Evolutionary conservation across 2,797 vertebrate species (phyloP), one percentile per base, ranked within the genome.

Genomic region (Pseudochirops cupreus): DNA sequence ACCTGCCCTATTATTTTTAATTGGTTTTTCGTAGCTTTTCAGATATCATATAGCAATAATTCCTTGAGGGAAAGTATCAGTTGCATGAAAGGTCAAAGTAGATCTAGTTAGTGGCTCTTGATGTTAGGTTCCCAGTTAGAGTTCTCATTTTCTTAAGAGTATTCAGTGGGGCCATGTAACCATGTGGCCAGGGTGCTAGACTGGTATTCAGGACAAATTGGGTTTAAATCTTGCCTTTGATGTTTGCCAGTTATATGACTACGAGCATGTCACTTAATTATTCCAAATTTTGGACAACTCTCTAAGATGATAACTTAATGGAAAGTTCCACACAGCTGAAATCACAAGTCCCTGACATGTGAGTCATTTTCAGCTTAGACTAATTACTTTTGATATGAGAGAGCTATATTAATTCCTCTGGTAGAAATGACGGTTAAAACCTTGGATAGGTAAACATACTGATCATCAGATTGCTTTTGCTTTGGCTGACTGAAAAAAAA

Each of bases 371-470:
- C 7, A 91, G 53, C 9, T 18, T 62, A 46, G 31, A 18, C 94
- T 21, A 93, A 93, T 58, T 96, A 12, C 29, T 92, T 94, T 26
- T 94, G 56, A 96, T 56, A 5, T 5, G 53, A 82, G 62, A 90
- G 12, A 0, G 1, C 74, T 29, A 10, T 56, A 26, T 10, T 53
- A 89, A 82, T 91, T 53, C 92, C 9, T 5, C 24, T 52, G n/a
- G 6, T 87, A 7, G 9, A 9, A 39, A 7, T 93, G 10, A 56
- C 89, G 53, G 82, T 82, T 67, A 91, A 95, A 93, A 91, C 74
- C 53, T 82, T 67, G 6, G 53, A 18, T 7, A 12, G 39, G 39
- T 26, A 46, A 46, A 10, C 21, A 92, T 24, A 3, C 11, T 93
- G 56, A 9, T 0, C 5, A 59, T 92, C 95, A 67, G 59, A 92